Evolutionary conservation across 2,888 invertebrate genomes (phyloP).

Genomic region (Drosophila putrida): DNA sequence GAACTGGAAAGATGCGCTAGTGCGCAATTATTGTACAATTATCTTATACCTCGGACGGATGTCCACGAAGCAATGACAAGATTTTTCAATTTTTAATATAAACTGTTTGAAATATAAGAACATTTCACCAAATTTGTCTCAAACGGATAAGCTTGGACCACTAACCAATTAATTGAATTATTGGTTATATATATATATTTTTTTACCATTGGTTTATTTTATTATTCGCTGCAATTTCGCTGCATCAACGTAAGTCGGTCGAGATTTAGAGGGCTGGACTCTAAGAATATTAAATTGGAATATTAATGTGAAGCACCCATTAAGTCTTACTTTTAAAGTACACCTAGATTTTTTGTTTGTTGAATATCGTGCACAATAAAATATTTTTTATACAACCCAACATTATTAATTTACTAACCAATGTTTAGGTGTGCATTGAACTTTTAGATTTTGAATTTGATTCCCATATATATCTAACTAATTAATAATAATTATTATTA

Average conservation of each 20-base stretch:
- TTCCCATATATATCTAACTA: no score
- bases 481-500: neutral
- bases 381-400: neutral
- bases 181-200: no score
- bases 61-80: neutral
- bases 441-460: no score
- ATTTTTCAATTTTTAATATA: neutral
- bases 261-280: neutral
- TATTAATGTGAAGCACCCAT: neutral
- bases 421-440: no score
- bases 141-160: neutral
- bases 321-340: no score
- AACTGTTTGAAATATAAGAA: neutral
- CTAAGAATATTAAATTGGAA: no score
- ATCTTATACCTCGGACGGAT: neutral
- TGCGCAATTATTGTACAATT: constrained; percentile 6
- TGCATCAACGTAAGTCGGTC: neutral
- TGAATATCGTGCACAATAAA: neutral
- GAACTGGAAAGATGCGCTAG: constrained; percentile 9
- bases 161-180: no score
- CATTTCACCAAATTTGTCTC: neutral
- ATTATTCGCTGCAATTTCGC: neutral
- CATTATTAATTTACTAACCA: constrained; percentile 4
- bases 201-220: neutral
- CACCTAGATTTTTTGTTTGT: neutral